Conservation (phyloP, 2,888 invertebrate species). For the Peribatodes rhomboidaria region DNA sequence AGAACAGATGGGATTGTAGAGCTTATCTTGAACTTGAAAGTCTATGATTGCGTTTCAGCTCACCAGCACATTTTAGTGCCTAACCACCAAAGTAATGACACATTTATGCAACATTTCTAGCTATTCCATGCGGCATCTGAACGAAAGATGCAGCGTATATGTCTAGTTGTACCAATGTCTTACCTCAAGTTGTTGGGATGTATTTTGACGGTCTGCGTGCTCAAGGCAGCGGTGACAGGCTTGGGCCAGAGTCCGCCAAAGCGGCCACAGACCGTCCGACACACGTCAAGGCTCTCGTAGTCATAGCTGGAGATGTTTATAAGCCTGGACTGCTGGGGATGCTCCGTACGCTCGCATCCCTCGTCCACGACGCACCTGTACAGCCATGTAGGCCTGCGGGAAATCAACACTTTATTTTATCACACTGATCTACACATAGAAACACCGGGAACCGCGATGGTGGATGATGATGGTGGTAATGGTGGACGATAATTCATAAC, state of each 20-base stretch:
- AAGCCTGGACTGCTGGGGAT: constrained; percentile 59
- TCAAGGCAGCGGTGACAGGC: constrained; percentile 85
- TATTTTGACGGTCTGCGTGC: constrained; percentile 68
- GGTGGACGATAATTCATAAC: no score
- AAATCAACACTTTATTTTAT: constrained; percentile 2
- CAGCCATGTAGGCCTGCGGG: constrained; percentile 75
- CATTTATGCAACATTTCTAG: no score
- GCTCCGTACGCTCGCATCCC: constrained; percentile 75
- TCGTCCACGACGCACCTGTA: constrained; percentile 72
- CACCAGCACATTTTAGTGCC: no score
- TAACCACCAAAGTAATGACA: no score
- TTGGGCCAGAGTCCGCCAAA: constrained; percentile 90
- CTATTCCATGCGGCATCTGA: no score
- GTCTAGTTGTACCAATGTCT: not conserved
- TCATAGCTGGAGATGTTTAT: constrained; percentile 57
- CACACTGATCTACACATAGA: not conserved
- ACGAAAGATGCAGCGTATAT: no score
- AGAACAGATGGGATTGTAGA: no score
- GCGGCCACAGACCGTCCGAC: constrained; percentile 89
- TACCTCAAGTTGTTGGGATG: not conserved
- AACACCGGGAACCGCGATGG: no score
- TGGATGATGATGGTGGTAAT: no score
- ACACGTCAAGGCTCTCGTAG: constrained; percentile 86
- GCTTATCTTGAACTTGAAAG: no score
- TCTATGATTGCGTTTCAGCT: no score